A percentile compares a stretch with the other conserved stretches of the same genome.
Conservation (phyloP, 2,888 invertebrate species). For the Pyrocoelia pectoralis region DNA sequence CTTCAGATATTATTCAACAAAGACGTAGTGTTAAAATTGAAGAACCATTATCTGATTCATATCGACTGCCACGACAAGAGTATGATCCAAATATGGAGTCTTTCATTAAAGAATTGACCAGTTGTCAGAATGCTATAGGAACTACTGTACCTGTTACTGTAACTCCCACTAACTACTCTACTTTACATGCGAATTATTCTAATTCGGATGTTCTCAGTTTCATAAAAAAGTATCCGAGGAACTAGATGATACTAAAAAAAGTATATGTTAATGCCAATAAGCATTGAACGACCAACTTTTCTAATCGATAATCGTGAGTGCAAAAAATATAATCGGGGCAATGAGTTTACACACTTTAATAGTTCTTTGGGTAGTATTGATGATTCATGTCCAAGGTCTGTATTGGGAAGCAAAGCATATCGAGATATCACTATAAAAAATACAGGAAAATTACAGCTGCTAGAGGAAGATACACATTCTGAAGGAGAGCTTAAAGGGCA, state of each 20-base stretch:
- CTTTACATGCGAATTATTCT: neutral
- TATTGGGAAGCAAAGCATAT: too few relatives aligned
- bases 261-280: neutral
- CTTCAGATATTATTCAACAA: neutral
- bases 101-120: neutral
- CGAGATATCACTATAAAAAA: too few relatives aligned
- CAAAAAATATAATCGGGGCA: neutral
- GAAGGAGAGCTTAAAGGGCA: neutral
- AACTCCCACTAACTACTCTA: neutral
- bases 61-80: neutral
- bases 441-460: neutral
- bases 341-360: too few relatives aligned
- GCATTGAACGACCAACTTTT: neutral
- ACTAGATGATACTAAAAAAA: neutral
- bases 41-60: neutral
- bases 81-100: neutral
- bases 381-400: too few relatives aligned
- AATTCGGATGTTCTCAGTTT: neutral
- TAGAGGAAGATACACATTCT: neutral
- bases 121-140: neutral
- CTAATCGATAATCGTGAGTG: neutral
- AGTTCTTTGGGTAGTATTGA: too few relatives aligned
- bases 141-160: neutral
- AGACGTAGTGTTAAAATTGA: constrained; percentile 3
- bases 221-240: neutral